Evolutionary conservation across 2,113 vertebrate species (phyloP).

Genomic region (Peromyscus maniculatus): DNA sequence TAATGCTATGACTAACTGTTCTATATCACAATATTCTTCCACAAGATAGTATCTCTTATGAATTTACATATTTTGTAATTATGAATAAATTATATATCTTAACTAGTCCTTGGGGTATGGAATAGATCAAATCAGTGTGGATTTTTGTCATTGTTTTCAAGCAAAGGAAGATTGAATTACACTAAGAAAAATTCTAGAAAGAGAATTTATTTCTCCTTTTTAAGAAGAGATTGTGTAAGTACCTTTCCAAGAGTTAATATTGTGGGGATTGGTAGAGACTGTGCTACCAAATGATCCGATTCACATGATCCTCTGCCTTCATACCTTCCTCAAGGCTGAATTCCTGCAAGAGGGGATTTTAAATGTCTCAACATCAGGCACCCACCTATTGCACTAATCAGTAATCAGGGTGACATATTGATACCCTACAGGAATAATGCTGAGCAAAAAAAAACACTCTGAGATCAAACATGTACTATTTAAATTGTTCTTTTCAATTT

Average conservation of each 20-base stretch:
- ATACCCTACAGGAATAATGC: neutral
- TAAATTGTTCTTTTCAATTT: slow-evolving; percentile 18
- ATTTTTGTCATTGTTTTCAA: slow-evolving; percentile 21
- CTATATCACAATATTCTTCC: neutral
- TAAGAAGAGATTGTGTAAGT: neutral
- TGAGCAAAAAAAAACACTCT: neutral
- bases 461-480: neutral
- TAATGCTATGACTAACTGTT: neutral
- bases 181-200: slow-evolving; percentile 6
- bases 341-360: neutral
- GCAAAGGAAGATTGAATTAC: neutral
- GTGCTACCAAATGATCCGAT: neutral
- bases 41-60: neutral
- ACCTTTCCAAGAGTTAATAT: neutral
- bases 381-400: neutral
- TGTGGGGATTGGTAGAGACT: neutral
- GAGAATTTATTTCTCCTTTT: slow-evolving; percentile 5
- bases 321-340: neutral
- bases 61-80: slow-evolving; percentile 12
- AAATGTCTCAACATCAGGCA: neutral
- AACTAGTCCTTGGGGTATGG: neutral
- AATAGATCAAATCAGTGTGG: neutral
- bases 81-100: slow-evolving; percentile 13
- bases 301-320: neutral
- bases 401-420: neutral